phyloP scores from a whole-genome alignment of 2,888 invertebrate genomes.

The Lamellibrachia columna region DNA sequence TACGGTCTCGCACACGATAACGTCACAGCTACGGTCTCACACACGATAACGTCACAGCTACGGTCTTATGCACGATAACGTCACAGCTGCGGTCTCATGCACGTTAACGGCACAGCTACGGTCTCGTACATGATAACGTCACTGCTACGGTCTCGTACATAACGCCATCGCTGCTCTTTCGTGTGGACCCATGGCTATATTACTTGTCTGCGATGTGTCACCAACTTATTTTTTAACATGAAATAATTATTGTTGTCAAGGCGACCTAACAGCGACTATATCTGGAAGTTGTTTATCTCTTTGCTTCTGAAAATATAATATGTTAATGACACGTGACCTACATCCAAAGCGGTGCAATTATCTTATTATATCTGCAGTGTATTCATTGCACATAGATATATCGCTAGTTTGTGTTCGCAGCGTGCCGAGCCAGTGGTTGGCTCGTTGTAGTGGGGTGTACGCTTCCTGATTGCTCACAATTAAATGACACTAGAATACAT shows the following conservation, averaged over 20 bases:
- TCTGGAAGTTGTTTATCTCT: not conserved
- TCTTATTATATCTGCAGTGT: not conserved
- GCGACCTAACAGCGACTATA: not conserved
- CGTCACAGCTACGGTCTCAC: too few relatives aligned
- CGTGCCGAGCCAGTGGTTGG: not conserved
- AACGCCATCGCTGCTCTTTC: too few relatives aligned
- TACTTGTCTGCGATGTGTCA: not conserved
- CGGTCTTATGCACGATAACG: too few relatives aligned
- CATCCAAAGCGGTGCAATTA: not conserved
- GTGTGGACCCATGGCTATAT: too few relatives aligned
- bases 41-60: too few relatives aligned
- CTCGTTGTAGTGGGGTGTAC: not conserved
- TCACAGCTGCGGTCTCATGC: too few relatives aligned
- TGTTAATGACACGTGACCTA: not conserved
- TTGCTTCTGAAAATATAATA: not conserved
- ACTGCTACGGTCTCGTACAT: too few relatives aligned
- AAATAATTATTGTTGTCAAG: not conserved
- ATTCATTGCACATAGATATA: not conserved
- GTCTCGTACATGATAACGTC: too few relatives aligned
- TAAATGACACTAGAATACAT: constrained; percentile 16
- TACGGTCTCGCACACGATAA: too few relatives aligned
- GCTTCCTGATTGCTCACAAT: not conserved
- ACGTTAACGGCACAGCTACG: too few relatives aligned
- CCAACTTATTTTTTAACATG: not conserved
- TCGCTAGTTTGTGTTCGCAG: not conserved